Evolutionary conservation across 2,113 vertebrate species (phyloP).

Genomic region (Tapirus terrestris): DNA sequence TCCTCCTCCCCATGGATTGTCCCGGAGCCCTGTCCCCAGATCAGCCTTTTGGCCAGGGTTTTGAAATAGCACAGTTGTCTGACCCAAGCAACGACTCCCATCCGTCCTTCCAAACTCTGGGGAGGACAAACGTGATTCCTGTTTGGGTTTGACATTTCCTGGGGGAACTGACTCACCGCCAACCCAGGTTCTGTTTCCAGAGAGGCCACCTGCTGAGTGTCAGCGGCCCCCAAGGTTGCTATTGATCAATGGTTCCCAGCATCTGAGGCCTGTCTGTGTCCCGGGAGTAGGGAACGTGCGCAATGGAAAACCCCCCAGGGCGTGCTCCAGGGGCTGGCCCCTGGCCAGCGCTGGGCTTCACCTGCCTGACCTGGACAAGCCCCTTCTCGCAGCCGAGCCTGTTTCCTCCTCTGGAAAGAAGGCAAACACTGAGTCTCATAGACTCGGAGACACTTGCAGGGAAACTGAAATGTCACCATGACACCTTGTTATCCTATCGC

Average conservation of each 20-base stretch:
- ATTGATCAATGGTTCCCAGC: background rate
- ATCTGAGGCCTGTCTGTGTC: background rate
- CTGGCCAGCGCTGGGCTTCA: accelerated
- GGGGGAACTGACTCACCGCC: background rate
- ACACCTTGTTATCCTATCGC: accelerated
- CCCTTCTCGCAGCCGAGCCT: accelerated
- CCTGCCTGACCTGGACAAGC: accelerated
- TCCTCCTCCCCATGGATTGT: too few species aligned
- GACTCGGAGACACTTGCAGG: background rate
- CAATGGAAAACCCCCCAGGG: background rate
- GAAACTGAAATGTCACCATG: accelerated
- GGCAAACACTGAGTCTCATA: background rate
- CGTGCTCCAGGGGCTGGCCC: background rate
- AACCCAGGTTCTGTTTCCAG: background rate
- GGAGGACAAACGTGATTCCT: conserved; percentile 42
- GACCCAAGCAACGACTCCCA: background rate
- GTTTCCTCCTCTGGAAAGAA: background rate
- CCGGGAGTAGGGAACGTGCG: accelerated
- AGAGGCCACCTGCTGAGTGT: conserved; percentile 70
- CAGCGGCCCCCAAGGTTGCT: background rate
- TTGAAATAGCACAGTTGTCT: conserved; percentile 60
- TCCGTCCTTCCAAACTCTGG: background rate
- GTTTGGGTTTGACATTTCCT: conserved; percentile 73
- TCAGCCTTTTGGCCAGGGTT: background rate
- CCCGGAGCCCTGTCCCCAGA: background rate